A percentile compares a stretch with the other conserved stretches of the same genome.
Conservation (phyloP, 2,797 vertebrate genomes). For the Leptoclinus maculatus region DNA sequence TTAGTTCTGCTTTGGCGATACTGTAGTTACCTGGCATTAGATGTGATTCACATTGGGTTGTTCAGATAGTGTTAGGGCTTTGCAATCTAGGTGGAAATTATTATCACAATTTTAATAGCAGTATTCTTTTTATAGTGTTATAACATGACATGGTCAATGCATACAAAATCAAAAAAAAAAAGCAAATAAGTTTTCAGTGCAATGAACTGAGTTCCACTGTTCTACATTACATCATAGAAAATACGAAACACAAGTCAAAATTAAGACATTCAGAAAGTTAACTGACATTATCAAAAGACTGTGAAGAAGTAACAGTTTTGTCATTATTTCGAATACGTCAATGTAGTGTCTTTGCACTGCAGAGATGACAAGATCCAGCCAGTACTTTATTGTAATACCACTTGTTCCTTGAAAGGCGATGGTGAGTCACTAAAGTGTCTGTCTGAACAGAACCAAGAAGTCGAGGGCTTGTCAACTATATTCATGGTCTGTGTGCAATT, state of each 20-base stretch:
- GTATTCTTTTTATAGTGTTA: background rate
- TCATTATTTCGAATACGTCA: too few species aligned
- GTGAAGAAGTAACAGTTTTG: too few species aligned
- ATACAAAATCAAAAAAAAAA: background rate
- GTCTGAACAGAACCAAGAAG: too few species aligned
- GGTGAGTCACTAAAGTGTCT: too few species aligned
- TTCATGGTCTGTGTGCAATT: background rate
- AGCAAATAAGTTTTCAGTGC: background rate
- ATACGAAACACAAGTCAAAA: background rate
- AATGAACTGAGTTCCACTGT: background rate
- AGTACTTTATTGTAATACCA: too few species aligned
- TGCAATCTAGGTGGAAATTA: background rate
- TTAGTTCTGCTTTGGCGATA: slow-evolving; percentile 24
- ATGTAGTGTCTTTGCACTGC: too few species aligned
- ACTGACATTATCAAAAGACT: too few species aligned
- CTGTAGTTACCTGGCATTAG: slow-evolving; percentile 18
- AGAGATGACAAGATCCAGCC: too few species aligned
- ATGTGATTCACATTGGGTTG: slow-evolving; percentile 1
- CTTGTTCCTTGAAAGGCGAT: too few species aligned
- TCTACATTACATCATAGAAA: background rate
- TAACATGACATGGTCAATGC: background rate
- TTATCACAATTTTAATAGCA: background rate
- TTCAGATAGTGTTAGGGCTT: background rate
- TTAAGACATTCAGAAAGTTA: too few species aligned
- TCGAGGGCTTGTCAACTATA: too few species aligned